phyloP scores from a whole-genome alignment of 92 coral and sea anemone genomes.

The Parazoanthus swiftii region DNA sequence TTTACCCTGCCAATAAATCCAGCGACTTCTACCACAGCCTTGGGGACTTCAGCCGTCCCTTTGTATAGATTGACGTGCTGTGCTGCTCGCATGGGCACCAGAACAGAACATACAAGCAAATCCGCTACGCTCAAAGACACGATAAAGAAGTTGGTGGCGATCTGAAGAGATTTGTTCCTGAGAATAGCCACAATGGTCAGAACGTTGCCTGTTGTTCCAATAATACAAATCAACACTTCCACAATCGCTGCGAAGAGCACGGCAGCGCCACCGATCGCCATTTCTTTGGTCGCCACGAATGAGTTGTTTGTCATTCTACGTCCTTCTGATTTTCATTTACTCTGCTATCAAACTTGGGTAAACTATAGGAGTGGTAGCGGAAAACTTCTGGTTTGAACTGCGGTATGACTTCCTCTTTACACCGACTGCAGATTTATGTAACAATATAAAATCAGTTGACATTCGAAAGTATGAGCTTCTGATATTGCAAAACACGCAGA shows the following conservation, averaged over 20 bases:
- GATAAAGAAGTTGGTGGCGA: conserved; percentile 76
- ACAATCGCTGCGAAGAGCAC: conserved; percentile 74
- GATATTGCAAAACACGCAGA: neutral
- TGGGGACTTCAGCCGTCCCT: conserved; percentile 47
- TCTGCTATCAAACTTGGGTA: neutral
- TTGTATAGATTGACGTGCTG: conserved; percentile 70
- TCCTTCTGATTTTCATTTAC: neutral
- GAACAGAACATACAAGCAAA: conserved; percentile 66
- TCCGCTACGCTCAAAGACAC: conserved; percentile 84
- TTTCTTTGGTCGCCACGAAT: conserved; percentile 19
- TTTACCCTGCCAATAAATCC: conserved; percentile 89
- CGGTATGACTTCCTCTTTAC: neutral
- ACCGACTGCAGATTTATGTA: neutral
- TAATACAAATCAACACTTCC: conserved; percentile 62
- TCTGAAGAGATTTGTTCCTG: conserved; percentile 69
- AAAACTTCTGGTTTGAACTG: neutral
- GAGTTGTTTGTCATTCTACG: conserved; percentile 19
- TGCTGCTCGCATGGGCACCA: conserved; percentile 88
- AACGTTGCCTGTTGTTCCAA: conserved; percentile 75
- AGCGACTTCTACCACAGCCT: conserved; percentile 66
- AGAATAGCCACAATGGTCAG: conserved; percentile 70
- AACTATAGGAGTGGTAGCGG: neutral
- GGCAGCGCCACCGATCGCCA: conserved; percentile 57
- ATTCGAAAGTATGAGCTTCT: neutral
- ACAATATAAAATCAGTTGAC: neutral